Evolutionary conservation across 1,140 invertebrate species (phyloP).

Genomic region (Zophobas morio): DNA sequence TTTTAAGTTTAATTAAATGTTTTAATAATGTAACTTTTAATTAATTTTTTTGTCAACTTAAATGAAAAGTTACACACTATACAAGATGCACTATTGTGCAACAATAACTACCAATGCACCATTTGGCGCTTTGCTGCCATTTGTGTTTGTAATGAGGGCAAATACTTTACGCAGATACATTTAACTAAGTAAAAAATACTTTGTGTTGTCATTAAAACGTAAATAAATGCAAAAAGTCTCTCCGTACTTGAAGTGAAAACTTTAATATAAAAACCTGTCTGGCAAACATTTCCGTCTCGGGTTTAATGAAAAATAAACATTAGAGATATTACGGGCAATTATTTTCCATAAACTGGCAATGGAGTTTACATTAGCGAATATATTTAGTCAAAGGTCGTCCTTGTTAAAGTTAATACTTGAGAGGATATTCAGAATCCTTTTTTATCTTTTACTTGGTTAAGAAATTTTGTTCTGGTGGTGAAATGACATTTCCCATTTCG

Average conservation of each 20-base stretch:
- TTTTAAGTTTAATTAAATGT: no score
- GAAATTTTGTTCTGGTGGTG: constrained; percentile 19
- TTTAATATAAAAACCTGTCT: constrained; percentile 36
- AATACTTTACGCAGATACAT: no score
- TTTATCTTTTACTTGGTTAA: constrained; percentile 17
- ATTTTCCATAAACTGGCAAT: constrained; percentile 39
- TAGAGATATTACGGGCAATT: constrained; percentile 36
- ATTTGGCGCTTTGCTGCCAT: no score
- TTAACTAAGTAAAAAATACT: neutral
- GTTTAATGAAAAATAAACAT: constrained; percentile 42
- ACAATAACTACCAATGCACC: no score
- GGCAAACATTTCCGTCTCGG: constrained; percentile 33
- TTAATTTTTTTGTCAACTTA: no score
- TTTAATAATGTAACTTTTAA: no score
- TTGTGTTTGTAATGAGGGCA: no score
- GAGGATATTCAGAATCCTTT: neutral
- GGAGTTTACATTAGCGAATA: constrained; percentile 34
- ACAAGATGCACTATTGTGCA: no score
- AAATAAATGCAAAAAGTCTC: constrained; percentile 2
- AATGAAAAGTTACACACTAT: no score
- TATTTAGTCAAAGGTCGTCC: constrained; percentile 7
- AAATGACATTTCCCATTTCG: neutral
- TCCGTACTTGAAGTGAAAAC: constrained; percentile 15
- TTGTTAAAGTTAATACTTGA: constrained; percentile 11
- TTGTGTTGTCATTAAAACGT: neutral